Evolutionary conservation across 2,797 vertebrate species (phyloP).

Genomic region (Alcedo atthis): DNA sequence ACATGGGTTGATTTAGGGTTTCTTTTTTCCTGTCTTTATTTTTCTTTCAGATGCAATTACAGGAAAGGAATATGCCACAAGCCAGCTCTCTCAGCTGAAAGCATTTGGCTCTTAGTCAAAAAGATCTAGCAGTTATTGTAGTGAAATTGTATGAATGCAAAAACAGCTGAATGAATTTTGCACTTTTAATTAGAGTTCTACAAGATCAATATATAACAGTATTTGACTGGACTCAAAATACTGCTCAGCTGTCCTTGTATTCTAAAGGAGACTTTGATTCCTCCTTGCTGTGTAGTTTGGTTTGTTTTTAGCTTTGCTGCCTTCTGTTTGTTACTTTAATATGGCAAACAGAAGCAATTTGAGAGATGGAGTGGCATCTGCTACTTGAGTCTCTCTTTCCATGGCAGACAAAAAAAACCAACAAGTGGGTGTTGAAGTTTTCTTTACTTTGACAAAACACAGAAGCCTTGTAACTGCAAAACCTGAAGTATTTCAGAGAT

Average conservation of each 20-base stretch:
- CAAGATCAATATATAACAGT: background rate
- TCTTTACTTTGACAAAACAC: background rate
- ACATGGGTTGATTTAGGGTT: background rate
- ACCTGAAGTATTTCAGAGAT: background rate
- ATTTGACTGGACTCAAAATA: background rate
- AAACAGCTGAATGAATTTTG: background rate
- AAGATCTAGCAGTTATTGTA: background rate
- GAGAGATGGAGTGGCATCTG: background rate
- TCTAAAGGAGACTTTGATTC: background rate
- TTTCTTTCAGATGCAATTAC: background rate
- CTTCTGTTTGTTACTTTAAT: background rate
- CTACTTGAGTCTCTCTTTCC: background rate
- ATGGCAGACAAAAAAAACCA: background rate
- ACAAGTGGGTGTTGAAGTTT: background rate
- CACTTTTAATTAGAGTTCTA: background rate
- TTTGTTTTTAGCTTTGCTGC: background rate
- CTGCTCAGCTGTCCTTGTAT: background rate
- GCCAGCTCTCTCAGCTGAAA: background rate
- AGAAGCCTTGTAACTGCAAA: background rate
- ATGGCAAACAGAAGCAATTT: background rate
- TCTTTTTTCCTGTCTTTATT: background rate
- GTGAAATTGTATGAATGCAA: background rate
- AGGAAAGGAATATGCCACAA: background rate
- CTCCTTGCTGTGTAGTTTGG: background rate
- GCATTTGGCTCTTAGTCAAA: background rate